Conservation (phyloP, 2,888 invertebrate species). For the Hydrotaea diabolus region DNA sequence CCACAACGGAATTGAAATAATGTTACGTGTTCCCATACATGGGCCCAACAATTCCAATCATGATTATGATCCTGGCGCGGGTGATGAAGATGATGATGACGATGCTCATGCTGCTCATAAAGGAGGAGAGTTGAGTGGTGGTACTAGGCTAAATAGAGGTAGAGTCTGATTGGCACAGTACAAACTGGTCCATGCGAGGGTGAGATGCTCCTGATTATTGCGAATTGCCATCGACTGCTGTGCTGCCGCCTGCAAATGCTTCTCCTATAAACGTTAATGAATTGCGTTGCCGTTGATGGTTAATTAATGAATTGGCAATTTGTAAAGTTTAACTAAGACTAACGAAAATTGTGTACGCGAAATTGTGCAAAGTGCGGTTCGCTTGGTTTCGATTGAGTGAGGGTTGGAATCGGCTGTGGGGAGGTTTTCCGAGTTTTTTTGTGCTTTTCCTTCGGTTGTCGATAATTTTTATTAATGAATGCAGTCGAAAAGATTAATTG, state of each 20-base stretch:
- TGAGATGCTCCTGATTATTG: not conserved
- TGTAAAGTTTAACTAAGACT: slow-evolving; percentile 45
- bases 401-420: not conserved
- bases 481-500: slow-evolving; percentile 28
- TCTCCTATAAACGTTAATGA: slow-evolving; percentile 38
- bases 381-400: too few relatives aligned
- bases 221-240: not conserved
- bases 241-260: too few relatives aligned
- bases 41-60: not conserved
- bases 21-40: not conserved
- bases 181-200: not conserved
- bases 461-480: slow-evolving; percentile 45
- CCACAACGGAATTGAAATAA: slow-evolving; percentile 32
- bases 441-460: not conserved
- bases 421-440: too few relatives aligned
- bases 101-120: too few relatives aligned
- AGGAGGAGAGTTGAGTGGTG: not conserved
- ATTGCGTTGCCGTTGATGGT: slow-evolving; percentile 46
- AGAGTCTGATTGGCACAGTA: not conserved
- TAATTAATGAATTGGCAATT: slow-evolving; percentile 60
- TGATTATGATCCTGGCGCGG: not conserved
- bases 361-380: not conserved
- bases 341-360: not conserved
- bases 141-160: not conserved
- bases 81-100: too few relatives aligned